phyloP scores from a whole-genome alignment of 2,888 invertebrate species.

The Drosophila ustulata region DNA sequence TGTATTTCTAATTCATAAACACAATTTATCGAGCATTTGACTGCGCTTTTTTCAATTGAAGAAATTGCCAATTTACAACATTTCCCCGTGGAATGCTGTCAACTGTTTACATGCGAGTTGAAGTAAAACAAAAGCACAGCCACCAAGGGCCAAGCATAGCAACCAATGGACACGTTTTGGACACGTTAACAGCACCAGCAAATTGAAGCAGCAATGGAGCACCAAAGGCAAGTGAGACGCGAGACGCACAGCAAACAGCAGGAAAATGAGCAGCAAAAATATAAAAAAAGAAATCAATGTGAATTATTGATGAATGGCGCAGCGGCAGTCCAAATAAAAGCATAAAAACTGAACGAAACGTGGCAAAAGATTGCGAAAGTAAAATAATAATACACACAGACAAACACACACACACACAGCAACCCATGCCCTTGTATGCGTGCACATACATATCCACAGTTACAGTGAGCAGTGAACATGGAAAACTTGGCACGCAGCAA shows the following conservation, averaged over 20 bases:
- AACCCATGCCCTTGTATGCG: no score
- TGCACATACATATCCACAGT: conserved; percentile 8
- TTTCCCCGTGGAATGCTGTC: conserved; percentile 52
- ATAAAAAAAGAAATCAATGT: conserved; percentile 69
- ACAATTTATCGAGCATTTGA: conserved; percentile 24
- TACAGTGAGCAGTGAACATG: conserved; percentile 13
- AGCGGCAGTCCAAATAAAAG: conserved; percentile 52
- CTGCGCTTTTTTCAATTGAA: conserved; percentile 4
- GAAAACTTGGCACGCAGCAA: conserved; percentile 53
- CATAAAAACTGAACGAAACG: conserved; percentile 48
- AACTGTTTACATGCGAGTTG: conserved; percentile 65
- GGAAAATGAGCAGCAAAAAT: conserved; percentile 40
- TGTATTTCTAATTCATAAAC: conserved; percentile 35
- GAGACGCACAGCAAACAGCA: not conserved
- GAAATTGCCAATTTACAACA: conserved; percentile 35
- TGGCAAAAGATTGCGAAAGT: conserved; percentile 71
- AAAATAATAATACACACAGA: conserved; percentile 70
- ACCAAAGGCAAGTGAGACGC: not conserved
- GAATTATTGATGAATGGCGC: conserved; percentile 81
- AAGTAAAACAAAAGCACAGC: conserved; percentile 45
- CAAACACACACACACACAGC: not conserved
- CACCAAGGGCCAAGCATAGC: conserved; percentile 40
- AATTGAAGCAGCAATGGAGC: not conserved
- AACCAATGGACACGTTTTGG: conserved; percentile 20
- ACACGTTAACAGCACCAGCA: conserved; percentile 28